Evolutionary conservation across 2,797 vertebrate species (phyloP), one percentile per base, ranked within the genome.

Genomic region (Malurus splendens): DNA sequence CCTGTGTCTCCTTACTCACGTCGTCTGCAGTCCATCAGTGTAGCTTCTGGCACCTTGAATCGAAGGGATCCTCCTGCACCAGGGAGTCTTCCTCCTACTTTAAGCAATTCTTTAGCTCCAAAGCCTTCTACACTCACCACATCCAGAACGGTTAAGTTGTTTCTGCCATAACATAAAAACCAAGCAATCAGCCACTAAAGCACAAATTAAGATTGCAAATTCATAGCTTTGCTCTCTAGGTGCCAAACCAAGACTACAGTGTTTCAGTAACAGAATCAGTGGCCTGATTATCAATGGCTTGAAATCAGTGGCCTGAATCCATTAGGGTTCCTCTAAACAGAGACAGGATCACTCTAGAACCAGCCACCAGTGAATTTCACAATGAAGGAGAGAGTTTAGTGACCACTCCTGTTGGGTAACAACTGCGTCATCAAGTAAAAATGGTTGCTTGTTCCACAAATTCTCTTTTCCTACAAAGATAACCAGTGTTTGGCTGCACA

Each of bases 31-130:
- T 99, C 98, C 99, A 99, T 99, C 6, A 99, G 98, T 0, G 98
- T 99, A 19, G 99, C 98, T 93, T 99, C 99, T 25, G 99, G 99
- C 52, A 99, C 99, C n/a, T 99, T 99, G 92, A 99, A 99, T 66
- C 99, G 98, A 70, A 99, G 98, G 0, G 99, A 99, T 11, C 98
- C 98, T 70, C 98, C 98, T 0, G 98, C 92, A 2, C 99, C 99
- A 0, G 99, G 99, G 12, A 99, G 97, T 87, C 99, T 98, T 42
- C 99, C 99, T 2, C 99, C 99, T 6, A 99, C 97, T 93, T 98
- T 98, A 55, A 99, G 97, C 85, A 99, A 95, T 96, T 99, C 99
- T 93, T 98, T 98, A 19, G 99, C 98, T 75, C 99, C 99, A 33
- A 98, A 97, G 73, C 99, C 99, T 95, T 97, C 98, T 79, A 99